A percentile compares a stretch with the other conserved stretches of the same genome.
phyloP scores from a whole-genome alignment of 2,888 invertebrate genomes.

The Athalia cordata region DNA sequence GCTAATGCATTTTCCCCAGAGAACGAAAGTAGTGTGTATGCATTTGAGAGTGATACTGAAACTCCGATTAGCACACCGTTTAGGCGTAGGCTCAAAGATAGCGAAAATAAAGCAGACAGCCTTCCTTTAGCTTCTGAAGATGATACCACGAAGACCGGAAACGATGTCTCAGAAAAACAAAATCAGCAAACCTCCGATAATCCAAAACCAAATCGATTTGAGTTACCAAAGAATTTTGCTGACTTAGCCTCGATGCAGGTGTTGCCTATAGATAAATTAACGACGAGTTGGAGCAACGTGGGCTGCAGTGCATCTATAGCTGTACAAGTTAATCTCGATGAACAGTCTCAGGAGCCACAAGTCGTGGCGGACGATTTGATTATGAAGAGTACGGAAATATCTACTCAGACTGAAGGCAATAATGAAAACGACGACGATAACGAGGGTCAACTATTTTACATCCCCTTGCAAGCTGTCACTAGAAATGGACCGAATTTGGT shows the following conservation, averaged over 20 bases:
- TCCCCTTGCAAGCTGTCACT: constrained; percentile 76
- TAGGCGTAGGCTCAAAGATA: constrained; percentile 68
- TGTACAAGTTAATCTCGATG: constrained; percentile 76
- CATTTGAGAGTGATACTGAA: constrained; percentile 82
- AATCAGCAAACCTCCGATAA: constrained; percentile 32
- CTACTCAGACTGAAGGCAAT: constrained; percentile 73
- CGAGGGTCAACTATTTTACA: constrained; percentile 79
- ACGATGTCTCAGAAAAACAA: constrained; percentile 51
- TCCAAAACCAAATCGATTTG: constrained; percentile 57
- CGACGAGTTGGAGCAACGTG: constrained; percentile 69
- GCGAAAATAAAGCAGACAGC: constrained; percentile 50
- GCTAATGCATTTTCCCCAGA: constrained; percentile 80
- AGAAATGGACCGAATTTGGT: constrained; percentile 71
- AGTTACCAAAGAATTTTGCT: constrained; percentile 66
- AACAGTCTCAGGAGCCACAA: constrained; percentile 57
- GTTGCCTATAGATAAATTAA: constrained; percentile 67
- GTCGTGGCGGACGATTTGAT: constrained; percentile 54
- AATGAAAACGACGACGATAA: constrained; percentile 74
- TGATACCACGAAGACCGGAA: constrained; percentile 60
- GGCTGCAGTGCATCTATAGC: constrained; percentile 76
- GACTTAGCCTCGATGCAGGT: constrained; percentile 66
- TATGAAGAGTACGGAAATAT: constrained; percentile 70
- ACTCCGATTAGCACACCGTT: constrained; percentile 78
- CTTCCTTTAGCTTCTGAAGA: constrained; percentile 69
- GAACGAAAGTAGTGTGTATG: constrained; percentile 83